Conservation (phyloP, 2,888 invertebrate genomes). For the Lumbricus terrestris region DNA sequence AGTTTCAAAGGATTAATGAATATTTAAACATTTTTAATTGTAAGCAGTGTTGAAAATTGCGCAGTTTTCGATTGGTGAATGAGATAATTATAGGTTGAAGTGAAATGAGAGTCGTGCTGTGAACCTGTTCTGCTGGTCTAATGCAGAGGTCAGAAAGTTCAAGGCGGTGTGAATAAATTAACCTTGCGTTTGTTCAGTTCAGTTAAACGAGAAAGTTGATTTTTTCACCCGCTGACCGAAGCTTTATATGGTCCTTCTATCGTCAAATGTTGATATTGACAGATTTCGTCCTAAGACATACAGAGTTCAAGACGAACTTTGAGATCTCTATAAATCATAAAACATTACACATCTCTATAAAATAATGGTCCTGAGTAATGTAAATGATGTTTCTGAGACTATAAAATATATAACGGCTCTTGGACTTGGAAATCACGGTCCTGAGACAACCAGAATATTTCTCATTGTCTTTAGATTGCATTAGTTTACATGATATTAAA, state of each 20-base stretch:
- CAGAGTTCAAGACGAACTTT: no score
- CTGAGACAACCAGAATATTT: neutral
- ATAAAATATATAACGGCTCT: no score
- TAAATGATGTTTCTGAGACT: no score
- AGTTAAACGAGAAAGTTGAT: neutral
- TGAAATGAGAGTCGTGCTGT: neutral
- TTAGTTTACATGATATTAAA: neutral
- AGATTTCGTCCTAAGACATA: no score
- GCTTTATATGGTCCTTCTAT: neutral
- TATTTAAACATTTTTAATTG: slow-evolving; percentile 3
- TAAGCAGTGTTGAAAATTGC: neutral
- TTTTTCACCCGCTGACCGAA: neutral
- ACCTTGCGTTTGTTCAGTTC: neutral
- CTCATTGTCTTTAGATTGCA: neutral
- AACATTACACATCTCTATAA: no score
- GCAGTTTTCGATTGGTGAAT: neutral
- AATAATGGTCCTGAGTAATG: neutral
- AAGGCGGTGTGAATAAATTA: neutral
- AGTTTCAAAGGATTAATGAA: neutral
- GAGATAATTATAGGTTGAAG: neutral
- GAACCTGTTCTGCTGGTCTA: neutral
- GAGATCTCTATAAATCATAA: no score
- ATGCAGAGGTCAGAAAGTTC: neutral
- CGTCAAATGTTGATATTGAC: neutral
- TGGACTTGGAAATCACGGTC: no score